phyloP scores from a whole-genome alignment of 2,113 vertebrate species.

The Perccottus glenii region DNA sequence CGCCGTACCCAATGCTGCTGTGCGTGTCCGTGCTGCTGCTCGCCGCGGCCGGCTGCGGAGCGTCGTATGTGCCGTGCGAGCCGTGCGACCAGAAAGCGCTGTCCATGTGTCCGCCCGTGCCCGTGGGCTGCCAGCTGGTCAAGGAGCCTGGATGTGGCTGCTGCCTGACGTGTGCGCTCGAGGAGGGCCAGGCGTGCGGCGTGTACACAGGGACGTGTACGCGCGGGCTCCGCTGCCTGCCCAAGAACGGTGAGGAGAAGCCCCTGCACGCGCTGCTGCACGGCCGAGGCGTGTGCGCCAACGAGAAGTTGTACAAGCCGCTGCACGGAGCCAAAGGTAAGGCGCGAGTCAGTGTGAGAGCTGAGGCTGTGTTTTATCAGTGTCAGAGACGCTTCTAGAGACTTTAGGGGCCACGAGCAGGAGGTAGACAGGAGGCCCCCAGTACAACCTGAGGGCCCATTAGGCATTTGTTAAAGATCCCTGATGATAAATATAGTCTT shows the following conservation, averaged over 20 bases:
- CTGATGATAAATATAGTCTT: too few species aligned
- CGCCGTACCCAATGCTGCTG: constrained; percentile 74
- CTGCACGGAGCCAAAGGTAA: constrained; percentile 80
- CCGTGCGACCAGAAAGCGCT: constrained; percentile 91
- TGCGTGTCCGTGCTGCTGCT: constrained; percentile 80
- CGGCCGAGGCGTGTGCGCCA: constrained; percentile 90
- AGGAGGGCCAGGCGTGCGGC: constrained; percentile 90
- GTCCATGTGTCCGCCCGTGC: constrained; percentile 89
- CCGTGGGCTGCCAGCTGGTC: constrained; percentile 90
- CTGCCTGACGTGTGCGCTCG: constrained; percentile 95
- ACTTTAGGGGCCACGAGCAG: too few species aligned
- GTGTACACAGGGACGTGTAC: constrained; percentile 95
- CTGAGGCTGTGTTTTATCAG: background rate
- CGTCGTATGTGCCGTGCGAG: constrained; percentile 92
- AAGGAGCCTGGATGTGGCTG: constrained; percentile 98
- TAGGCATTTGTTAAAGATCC: too few species aligned
- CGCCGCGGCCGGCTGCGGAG: constrained; percentile 72
- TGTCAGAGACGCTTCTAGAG: too few species aligned
- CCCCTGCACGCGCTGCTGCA: constrained; percentile 95
- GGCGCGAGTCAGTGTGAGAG: constrained; percentile 22
- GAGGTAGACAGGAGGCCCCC: too few species aligned
- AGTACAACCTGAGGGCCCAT: too few species aligned
- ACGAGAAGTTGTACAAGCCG: constrained; percentile 90
- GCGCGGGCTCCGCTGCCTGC: constrained; percentile 92
- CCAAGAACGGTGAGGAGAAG: constrained; percentile 93